Conservation (phyloP, 2,113 vertebrate genomes). For the Pimephales promelas region DNA sequence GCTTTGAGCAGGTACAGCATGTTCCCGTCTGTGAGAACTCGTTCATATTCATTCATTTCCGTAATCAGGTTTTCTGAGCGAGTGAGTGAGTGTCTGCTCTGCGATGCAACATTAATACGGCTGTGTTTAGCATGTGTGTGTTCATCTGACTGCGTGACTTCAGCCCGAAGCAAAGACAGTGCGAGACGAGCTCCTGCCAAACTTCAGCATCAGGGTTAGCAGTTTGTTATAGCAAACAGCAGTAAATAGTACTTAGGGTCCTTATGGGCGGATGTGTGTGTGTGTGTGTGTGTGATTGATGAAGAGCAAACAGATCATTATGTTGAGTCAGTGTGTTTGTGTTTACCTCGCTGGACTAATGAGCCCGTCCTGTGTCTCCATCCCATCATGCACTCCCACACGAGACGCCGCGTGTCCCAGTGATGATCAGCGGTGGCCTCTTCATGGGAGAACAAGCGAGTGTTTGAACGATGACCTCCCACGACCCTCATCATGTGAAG, state of each 20-base stretch:
- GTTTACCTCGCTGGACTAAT: conserved; percentile 1
- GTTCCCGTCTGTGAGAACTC: not conserved
- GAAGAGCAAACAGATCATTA: conserved; percentile 24
- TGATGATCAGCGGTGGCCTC: not conserved
- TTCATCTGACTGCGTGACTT: not conserved
- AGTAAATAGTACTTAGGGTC: not conserved
- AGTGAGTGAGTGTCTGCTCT: not conserved
- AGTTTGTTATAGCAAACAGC: conserved; percentile 5
- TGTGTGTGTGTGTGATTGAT: not conserved
- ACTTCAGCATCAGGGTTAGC: not conserved
- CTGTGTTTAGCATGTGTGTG: not conserved
- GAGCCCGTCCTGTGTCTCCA: not conserved
- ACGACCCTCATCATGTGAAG: not conserved
- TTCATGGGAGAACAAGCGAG: not conserved
- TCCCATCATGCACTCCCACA: not conserved
- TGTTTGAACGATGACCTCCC: too few species aligned
- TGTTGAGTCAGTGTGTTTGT: not conserved
- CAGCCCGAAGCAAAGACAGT: not conserved
- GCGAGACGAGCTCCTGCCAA: not conserved
- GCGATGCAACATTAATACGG: too few species aligned
- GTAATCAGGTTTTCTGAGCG: not conserved
- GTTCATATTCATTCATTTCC: not conserved
- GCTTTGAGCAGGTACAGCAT: too few species aligned
- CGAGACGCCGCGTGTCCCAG: not conserved
- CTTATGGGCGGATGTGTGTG: too few species aligned